Base-by-base conservation (phyloP, 2,113 vertebrate species). In the Gallinago media region DNA sequence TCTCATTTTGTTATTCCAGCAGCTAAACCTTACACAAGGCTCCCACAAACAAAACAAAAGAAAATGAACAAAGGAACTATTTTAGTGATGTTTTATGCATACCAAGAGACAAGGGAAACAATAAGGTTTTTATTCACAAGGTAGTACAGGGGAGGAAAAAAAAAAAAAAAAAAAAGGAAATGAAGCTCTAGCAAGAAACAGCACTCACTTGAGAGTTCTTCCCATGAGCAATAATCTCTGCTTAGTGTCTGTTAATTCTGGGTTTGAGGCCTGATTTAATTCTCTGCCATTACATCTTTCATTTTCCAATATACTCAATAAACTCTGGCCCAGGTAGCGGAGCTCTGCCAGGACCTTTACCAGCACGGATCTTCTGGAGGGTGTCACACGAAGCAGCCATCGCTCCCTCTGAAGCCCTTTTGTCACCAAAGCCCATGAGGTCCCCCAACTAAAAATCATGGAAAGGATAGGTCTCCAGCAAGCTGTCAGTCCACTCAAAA, bases 101-200 rank as follows among this genome's bases (percentile, higher is more conserved):
- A 91, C 91, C 88, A 94, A 83, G 85, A 92, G 85, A 91, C 74
- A 75, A 91, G n/a, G 38, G 38, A 63, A 54, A 95, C 95, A 96
- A 80, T 71, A 88, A 88, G 91, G 85, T n/a, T 88, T 90, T 93
- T 96, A 93, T 96, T 93, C 90, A n/a, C 21, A 91, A 95, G 92
- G 94, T 94, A 85, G 77, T 56, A 88, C 8, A 79, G 7, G 32
- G 40, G 40, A 14, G 40, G 40, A 5, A 1, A 20, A 2, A 6
- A 32, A 16, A 25, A 22, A 52, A n/a, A n/a, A n/a, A n/a, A 32
- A 38, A 31, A 19, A 40, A 58, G 77, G 84, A 88, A 94, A 54
- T 23, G 8, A 95, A 94, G 70, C 81, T 71, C 47, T 9, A 71
- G 73, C 47, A 78, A 92, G 77, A 61, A 91, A 52, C 9, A 89